Base-by-base conservation (phyloP, 2,888 invertebrate species). In the Drosophila meridiana region DNA sequence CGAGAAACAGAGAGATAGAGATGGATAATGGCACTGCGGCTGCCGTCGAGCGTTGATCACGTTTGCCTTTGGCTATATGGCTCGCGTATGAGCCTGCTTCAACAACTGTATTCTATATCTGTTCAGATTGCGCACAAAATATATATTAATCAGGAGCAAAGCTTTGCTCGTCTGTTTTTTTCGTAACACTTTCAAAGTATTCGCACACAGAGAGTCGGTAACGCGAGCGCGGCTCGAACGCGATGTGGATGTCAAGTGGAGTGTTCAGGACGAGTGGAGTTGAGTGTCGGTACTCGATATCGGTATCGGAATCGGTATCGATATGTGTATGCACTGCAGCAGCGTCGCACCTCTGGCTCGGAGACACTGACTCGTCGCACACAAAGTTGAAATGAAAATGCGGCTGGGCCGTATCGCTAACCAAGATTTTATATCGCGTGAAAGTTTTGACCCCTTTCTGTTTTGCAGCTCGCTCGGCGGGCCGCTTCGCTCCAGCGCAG, bases 371-470 rank as follows among this genome's bases (percentile, higher is more conserved):
- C 92, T 92, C 90, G 89, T 91, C 92, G 92, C 90, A 87, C 91
- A 90, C 91, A 92, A 90, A 83, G 93, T 91, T 92, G 92, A 93
- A 92, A 92, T 92, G 90, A 91, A 93, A 93, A 93, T 93, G 93
- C 92, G 93, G 92, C 92, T 87, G 87, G 87, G 89, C 90, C 90
- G 82, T 90, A 91, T 92, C 80, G 84, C 85, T 93, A 93, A 89
- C 91, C 93, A 93, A 92, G 92, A 92, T 93, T 93, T 93, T 93
- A 93, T 93, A 93, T 93, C 92, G 91, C 93, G 93, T 93, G 93
- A 93, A 93, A 93, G 93, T 93, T 93, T 90, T 93, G 93, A 93
- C 93, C 93, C 93, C 93, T 93, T 93, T 93, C 92, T 92, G 92
- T 74, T 74, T 63, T 63, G 74, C 56, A 52, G 52, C 52, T 52